Evolutionary conservation across 2,888 invertebrate species (phyloP), one percentile per base, ranked within the genome.

Genomic region (Mechanitis mazaeus): DNA sequence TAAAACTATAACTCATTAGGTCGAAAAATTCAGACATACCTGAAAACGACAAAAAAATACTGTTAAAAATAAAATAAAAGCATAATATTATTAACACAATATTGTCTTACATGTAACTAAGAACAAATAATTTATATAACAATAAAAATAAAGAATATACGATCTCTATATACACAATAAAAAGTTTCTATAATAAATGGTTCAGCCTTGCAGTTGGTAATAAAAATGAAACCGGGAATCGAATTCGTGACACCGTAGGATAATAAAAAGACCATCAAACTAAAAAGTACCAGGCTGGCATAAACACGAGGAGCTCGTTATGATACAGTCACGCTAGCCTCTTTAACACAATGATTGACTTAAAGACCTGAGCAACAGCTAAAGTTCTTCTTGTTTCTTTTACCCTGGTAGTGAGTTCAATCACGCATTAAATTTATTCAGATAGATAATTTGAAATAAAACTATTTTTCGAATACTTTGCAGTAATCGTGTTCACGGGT

Each of bases 301-400:
- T 68, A 69, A 64, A 69, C 63, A 55, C 28, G 57, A 60, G 60
- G 58, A 63, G 59, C 61, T 68, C 62, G 62, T 58, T 50, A 59
- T 42, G 60, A 56, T 53, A 47, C 20, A 60, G 33, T 31, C 35
- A 50, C 42, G 53, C 56, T 31, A 42, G 50, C 9, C 50, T 35
- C 45, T 56, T 59, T 46, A 63, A 50, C 28, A 31, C 50, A 50
- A 50, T 31, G 50, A 50, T 2, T 50, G 50, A 50, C 50, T 50
- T 50, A 9, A 50, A 50, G 50, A 31, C 9, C 31, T 31, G 6
- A 50, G 11, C 7, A 31, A 50, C 5, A 4, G 31, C 6, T 9
- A 31, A 4, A 50, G 50, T 9, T 31, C 28, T 31, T 31, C 50
- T 31, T 50, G 11, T 2, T 50, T 31, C 9, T 50, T 28, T 31